These are phyloP conservation scores for Mya arenaria DNA, from an alignment of 1,140 invertebrate genomes.

Conservation along the genomic window DNA sequence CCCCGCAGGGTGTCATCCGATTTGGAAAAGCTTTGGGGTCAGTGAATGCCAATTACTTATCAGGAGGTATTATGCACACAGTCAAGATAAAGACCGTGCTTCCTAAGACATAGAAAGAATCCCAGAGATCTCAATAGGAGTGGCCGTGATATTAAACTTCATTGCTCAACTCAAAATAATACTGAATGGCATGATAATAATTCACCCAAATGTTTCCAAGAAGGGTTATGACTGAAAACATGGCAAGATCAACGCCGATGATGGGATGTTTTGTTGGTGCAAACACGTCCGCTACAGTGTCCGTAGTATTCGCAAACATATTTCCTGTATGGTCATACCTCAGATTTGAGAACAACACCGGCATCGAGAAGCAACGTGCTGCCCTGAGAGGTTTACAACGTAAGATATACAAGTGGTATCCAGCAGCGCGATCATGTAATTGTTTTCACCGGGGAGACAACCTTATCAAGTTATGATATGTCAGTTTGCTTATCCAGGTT, in stretches of 20 bases:
- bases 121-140: slow-evolving; percentile 96
- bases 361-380: too few relatives aligned
- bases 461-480: too few relatives aligned
- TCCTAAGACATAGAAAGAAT: slow-evolving; percentile 97
- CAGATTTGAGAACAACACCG: too few relatives aligned
- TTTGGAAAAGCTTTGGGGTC: slow-evolving; percentile 99
- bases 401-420: too few relatives aligned
- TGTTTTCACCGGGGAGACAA: too few relatives aligned
- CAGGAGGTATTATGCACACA: slow-evolving; percentile 95
- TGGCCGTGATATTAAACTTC: slow-evolving; percentile 92
- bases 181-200: slow-evolving; percentile 97
- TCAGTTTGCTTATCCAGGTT: too few relatives aligned
- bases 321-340: slow-evolving; percentile 6
- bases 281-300: background rate
- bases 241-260: slow-evolving; percentile 69
- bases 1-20: slow-evolving; percentile 92
- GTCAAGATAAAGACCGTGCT: slow-evolving; percentile 98
- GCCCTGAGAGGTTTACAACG: too few relatives aligned
- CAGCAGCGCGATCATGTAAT: too few relatives aligned
- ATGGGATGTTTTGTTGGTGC: slow-evolving; percentile 65
- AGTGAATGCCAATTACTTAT: slow-evolving; percentile 91
- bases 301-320: slow-evolving; percentile 46
- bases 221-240: slow-evolving; percentile 87
- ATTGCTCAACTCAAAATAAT: slow-evolving; percentile 92
- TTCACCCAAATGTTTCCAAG: slow-evolving; percentile 94